A percentile compares a stretch with the other conserved stretches of the same genome.
phyloP scores from a whole-genome alignment of 2,888 invertebrate species.

The Archips xylosteana region DNA sequence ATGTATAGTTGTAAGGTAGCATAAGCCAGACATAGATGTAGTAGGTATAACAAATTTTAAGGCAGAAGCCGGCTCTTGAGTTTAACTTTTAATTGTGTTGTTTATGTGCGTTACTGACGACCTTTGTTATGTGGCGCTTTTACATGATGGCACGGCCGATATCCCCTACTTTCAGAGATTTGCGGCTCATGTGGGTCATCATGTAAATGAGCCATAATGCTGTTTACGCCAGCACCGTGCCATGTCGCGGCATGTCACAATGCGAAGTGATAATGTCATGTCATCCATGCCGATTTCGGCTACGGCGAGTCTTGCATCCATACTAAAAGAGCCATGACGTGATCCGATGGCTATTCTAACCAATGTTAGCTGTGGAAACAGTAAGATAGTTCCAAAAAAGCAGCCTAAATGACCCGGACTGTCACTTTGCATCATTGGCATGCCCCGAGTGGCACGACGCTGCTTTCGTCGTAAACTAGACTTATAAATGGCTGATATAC shows the following conservation, averaged over 20 bases:
- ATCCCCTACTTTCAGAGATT: not conserved
- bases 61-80: slow-evolving; percentile 49
- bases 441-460: slow-evolving; percentile 7
- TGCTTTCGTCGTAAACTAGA: slow-evolving; percentile 19
- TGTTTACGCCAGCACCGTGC: slow-evolving; percentile 11
- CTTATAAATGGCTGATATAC: not conserved
- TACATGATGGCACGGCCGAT: not conserved
- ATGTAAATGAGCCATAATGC: not conserved
- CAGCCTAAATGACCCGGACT: not conserved
- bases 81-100: slow-evolving; percentile 42
- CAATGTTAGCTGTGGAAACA: no score
- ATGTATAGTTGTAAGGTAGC: slow-evolving; percentile 80
- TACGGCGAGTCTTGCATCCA: no score
- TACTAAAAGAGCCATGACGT: no score
- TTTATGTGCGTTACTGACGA: slow-evolving; percentile 39
- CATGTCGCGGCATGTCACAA: not conserved
- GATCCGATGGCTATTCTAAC: no score
- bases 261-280: not conserved
- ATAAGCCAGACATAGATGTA: slow-evolving; percentile 82
- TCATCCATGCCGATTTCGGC: not conserved
- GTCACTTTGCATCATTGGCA: not conserved
- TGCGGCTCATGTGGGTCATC: slow-evolving; percentile 1
- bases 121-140: slow-evolving; percentile 24
- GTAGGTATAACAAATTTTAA: slow-evolving; percentile 85
- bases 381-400: not conserved